phyloP scores from a whole-genome alignment of 2,797 vertebrate species.

The Parauchenoglanis ngamensis region DNA sequence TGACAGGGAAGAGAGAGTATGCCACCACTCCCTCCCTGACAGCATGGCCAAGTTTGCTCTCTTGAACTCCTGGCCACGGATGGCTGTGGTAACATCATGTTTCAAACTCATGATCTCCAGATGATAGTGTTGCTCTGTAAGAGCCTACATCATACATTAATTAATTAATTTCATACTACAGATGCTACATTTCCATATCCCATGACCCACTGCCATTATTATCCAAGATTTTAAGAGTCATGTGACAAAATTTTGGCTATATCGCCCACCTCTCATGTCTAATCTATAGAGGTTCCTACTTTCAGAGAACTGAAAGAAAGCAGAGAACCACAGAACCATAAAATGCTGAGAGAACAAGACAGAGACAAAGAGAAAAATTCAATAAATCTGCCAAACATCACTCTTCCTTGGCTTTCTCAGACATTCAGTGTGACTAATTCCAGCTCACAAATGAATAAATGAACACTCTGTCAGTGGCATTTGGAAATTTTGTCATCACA shows the following conservation, averaged over 20 bases:
- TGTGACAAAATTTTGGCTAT: neutral
- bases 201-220: neutral
- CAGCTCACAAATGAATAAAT: slow-evolving; percentile 50
- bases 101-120: neutral
- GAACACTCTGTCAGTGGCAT: slow-evolving; percentile 53
- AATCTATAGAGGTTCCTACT: neutral
- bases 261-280: neutral
- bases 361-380: neutral
- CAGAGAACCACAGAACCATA: neutral
- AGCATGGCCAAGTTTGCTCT: too few relatives aligned
- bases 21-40: too few relatives aligned
- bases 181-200: neutral
- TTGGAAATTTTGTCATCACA: slow-evolving; percentile 52
- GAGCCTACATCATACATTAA: neutral
- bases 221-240: neutral
- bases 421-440: slow-evolving; percentile 53
- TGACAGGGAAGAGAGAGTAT: too few relatives aligned
- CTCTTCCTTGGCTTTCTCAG: slow-evolving; percentile 41
- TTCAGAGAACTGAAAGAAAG: neutral
- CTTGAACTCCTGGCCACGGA: neutral
- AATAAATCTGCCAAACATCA: slow-evolving; percentile 34
- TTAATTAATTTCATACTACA: neutral
- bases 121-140: neutral
- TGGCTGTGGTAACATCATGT: neutral
- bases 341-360: neutral